phyloP scores from a whole-genome alignment of 2,888 invertebrate species.

The Apodemia mormo region DNA sequence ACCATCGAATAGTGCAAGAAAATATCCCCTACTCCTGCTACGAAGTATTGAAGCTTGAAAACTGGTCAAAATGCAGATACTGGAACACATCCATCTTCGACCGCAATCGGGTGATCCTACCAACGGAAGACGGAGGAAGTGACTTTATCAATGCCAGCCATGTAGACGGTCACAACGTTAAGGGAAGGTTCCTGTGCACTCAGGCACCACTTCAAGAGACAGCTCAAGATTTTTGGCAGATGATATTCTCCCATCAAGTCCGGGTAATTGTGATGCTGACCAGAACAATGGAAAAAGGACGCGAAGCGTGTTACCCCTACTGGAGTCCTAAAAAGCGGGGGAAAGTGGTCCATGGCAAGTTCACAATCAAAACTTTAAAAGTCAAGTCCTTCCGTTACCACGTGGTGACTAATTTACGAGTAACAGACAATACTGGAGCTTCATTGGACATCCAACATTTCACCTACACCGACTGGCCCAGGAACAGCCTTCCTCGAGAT shows the following conservation, averaged over 20 bases:
- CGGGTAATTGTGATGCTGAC: conserved; percentile 15
- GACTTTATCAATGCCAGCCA: conserved; percentile 24
- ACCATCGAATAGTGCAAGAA: neutral
- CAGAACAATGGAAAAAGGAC: conserved; percentile 23
- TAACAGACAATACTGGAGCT: conserved; percentile 5
- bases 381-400: conserved; percentile 23
- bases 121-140: conserved; percentile 19
- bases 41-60: neutral
- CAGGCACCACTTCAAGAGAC: conserved; percentile 29
- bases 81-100: neutral
- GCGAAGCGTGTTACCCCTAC: conserved; percentile 28
- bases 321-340: conserved; percentile 21
- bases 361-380: conserved; percentile 20
- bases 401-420: conserved; percentile 23
- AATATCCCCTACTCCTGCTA: neutral
- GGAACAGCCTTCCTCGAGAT: conserved; percentile 23
- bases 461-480: conserved; percentile 24
- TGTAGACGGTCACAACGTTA: conserved; percentile 25
- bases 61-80: neutral
- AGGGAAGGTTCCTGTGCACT: conserved; percentile 26
- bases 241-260: conserved; percentile 23
- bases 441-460: neutral
- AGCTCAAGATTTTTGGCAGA: conserved; percentile 24
- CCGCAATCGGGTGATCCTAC: conserved; percentile 4
- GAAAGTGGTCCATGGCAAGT: conserved; percentile 23